phyloP scores from a whole-genome alignment of 2,113 vertebrate species.

The Pseudorectes ferrugineus region DNA sequence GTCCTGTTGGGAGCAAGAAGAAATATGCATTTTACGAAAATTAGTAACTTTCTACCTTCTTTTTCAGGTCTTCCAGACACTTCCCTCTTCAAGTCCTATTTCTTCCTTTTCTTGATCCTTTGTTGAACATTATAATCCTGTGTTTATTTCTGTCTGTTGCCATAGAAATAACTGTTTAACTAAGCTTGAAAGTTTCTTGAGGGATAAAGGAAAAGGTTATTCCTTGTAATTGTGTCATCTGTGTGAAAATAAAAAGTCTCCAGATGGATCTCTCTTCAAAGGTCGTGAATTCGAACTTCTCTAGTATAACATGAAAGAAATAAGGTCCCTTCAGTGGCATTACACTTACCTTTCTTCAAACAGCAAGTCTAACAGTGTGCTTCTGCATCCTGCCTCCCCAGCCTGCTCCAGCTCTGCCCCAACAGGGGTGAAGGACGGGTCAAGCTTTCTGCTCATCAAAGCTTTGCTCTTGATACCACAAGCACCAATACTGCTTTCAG shows the following conservation, averaged over 20 bases:
- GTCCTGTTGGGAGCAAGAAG: background rate
- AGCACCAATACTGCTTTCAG: background rate
- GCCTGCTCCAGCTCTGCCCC: background rate
- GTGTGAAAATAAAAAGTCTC: background rate
- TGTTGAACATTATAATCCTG: constrained; percentile 55
- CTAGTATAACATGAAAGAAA: background rate
- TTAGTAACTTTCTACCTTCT: background rate
- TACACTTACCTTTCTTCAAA: background rate
- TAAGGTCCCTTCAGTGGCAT: background rate
- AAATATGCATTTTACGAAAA: background rate
- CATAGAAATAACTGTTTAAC: constrained; percentile 40
- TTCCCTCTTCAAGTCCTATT: background rate
- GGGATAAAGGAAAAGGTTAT: background rate
- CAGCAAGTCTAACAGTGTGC: background rate
- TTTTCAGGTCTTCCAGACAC: background rate
- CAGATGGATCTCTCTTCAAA: background rate
- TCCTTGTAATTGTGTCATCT: background rate
- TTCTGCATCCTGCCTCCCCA: background rate
- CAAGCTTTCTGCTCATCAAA: background rate
- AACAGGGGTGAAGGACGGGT: background rate
- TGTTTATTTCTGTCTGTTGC: constrained; percentile 51
- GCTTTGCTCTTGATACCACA: background rate
- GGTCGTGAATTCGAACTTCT: background rate
- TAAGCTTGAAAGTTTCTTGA: constrained; percentile 27
- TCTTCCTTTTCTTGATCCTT: constrained; percentile 32